These are phyloP conservation scores for Creontiades dilutus DNA, from an alignment of 2,888 invertebrate genomes.

Conservation along the genomic window DNA sequence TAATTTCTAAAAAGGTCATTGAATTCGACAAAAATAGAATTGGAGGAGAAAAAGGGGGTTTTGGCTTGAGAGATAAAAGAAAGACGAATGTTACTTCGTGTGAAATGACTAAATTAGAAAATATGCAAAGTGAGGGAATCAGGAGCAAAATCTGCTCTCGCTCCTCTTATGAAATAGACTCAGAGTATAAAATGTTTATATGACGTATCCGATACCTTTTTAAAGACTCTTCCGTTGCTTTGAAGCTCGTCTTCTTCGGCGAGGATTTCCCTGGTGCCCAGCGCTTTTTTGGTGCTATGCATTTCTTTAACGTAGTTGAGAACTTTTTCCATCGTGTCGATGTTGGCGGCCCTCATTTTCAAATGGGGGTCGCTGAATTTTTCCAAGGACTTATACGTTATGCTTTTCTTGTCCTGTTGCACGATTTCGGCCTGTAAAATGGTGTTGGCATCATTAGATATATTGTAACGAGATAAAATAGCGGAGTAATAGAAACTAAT, in stretches of 20 bases:
- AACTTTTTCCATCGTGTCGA: conserved; percentile 91
- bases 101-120: no score
- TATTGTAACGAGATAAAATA: no score
- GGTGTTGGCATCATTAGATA: no score
- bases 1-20: no score
- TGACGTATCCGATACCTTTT: conserved; percentile 84
- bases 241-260: conserved; percentile 97
- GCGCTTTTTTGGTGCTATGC: conserved; percentile 87
- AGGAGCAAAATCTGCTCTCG: conserved; percentile 52
- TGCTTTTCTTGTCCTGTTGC: conserved; percentile 82
- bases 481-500: no score
- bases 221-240: conserved; percentile 95
- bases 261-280: conserved; percentile 94
- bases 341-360: conserved; percentile 86
- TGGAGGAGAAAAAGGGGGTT: no score
- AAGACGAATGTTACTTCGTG: no score
- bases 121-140: no score
- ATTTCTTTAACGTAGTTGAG: conserved; percentile 88
- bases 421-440: conserved; percentile 85
- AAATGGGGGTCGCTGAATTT: conserved; percentile 86
- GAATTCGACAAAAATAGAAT: no score
- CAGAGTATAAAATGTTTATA: background rate
- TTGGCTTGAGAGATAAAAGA: no score
- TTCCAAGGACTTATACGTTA: conserved; percentile 87
- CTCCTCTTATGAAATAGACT: no score